phyloP scores from a whole-genome alignment of 92 coral and sea anemone genomes.

The Anthopleura xanthogrammica region DNA sequence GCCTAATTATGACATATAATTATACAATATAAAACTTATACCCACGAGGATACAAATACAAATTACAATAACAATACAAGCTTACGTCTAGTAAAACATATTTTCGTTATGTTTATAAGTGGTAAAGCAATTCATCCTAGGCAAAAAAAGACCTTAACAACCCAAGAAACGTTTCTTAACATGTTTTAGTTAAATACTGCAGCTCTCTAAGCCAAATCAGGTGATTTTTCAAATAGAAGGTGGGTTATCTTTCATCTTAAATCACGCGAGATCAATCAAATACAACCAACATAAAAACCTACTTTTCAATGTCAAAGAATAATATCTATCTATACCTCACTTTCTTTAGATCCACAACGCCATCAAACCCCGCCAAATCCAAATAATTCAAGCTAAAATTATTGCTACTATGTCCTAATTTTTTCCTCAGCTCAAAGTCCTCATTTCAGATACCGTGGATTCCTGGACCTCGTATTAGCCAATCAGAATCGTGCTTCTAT shows the following conservation, averaged over 20 bases:
- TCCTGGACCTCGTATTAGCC: conserved; percentile 38
- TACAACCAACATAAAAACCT: neutral
- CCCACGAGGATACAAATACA: too few species aligned
- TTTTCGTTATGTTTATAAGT: too few species aligned
- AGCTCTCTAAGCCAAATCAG: neutral
- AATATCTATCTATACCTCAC: neutral
- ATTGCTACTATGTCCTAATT: neutral
- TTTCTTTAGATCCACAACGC: neutral
- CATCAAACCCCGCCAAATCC: neutral
- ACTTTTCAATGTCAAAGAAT: neutral
- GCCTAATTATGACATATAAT: too few species aligned
- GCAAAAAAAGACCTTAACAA: too few species aligned
- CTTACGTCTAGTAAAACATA: too few species aligned
- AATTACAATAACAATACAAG: too few species aligned
- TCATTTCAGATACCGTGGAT: conserved; percentile 15
- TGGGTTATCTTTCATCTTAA: neutral
- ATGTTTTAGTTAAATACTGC: too few species aligned
- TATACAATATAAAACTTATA: too few species aligned
- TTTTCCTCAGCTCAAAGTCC: conserved; percentile 2
- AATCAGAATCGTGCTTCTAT: conserved; percentile 55
- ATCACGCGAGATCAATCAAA: neutral
- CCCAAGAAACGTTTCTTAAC: too few species aligned
- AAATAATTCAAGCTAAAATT: neutral
- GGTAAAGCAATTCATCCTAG: too few species aligned
- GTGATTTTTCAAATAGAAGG: neutral